These are phyloP conservation scores for Myzus persicae DNA, from an alignment of 1,140 invertebrate genomes.

Conservation along the genomic window DNA sequence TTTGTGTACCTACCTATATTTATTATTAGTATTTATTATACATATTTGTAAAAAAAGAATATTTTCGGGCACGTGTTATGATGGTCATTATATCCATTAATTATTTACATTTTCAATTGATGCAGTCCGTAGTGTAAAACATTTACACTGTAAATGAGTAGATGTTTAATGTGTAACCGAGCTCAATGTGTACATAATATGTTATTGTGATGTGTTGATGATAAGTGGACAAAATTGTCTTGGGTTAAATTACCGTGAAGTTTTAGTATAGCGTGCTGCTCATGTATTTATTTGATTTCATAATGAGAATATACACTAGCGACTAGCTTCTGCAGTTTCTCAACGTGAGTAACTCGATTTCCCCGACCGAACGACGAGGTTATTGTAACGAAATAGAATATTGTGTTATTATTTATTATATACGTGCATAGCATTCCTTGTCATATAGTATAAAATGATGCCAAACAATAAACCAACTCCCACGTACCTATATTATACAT, in stretches of 20 bases:
- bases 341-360: background rate
- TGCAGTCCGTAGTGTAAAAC: background rate
- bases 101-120: background rate
- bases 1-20: background rate
- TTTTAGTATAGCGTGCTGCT: background rate
- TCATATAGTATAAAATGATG: background rate
- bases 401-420: background rate
- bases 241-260: background rate
- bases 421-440: background rate
- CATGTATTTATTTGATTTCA: background rate
- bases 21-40: background rate
- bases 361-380: background rate
- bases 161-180: background rate
- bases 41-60: background rate
- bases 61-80: background rate
- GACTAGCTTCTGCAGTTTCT: background rate
- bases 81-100: background rate
- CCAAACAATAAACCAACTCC: background rate
- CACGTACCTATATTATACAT: background rate
- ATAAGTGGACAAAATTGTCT: constrained; percentile 10
- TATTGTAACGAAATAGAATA: background rate
- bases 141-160: background rate
- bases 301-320: background rate
- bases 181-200: background rate
- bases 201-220: background rate